Evolutionary conservation across 2,797 vertebrate species (phyloP), one percentile per base, ranked within the genome.

Genomic region (Galagoides demidoff): DNA sequence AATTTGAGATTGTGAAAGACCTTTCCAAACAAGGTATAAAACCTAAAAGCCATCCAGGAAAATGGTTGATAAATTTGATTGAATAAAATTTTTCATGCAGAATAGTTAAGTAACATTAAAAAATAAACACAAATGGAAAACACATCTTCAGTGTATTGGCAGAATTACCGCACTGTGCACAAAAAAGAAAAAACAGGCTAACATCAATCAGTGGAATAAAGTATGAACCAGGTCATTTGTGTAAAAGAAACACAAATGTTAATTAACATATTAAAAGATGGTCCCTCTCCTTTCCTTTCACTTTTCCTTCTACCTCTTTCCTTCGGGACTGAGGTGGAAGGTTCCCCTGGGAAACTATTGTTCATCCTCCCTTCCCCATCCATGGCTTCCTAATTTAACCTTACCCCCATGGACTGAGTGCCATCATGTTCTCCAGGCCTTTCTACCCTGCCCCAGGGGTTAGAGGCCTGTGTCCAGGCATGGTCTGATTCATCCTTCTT

Each of bases 21-120:
- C 70, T 91, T 85, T 95, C 23, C 22, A 79, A 93, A 77, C 20
- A 89, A 81, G 17, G 16, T 57, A 37, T 3, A 83, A 89, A 83
- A 87, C 39, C 49, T 89, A 83, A 70, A 68, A 89, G 34, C 39
- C 84, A 27, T 61, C 70, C 87, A 92, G 61, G 25, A 91, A 93
- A 94, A 61, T 86, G 7, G 27, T 23, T 83, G 79, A 29, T 89
- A 84, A 84, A 90, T 94, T n/a, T 81, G 39, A 74, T 61, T 55
- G 70, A 71, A 81, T 52, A 66, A 61, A 68, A 55, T 29, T 43
- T 79, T 90, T 68, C 74, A 17, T 29, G 7, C 19, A 39, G 76
- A 74, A 74, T 74, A 95, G 19, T 64, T 92, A 12, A 70, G 4
- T 5, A 89, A 31, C 17, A 23, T 20, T 37, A 89, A 90, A 90